These are phyloP conservation scores for Pantala flavescens DNA, from an alignment of 1,140 invertebrate genomes.

Conservation along the genomic window DNA sequence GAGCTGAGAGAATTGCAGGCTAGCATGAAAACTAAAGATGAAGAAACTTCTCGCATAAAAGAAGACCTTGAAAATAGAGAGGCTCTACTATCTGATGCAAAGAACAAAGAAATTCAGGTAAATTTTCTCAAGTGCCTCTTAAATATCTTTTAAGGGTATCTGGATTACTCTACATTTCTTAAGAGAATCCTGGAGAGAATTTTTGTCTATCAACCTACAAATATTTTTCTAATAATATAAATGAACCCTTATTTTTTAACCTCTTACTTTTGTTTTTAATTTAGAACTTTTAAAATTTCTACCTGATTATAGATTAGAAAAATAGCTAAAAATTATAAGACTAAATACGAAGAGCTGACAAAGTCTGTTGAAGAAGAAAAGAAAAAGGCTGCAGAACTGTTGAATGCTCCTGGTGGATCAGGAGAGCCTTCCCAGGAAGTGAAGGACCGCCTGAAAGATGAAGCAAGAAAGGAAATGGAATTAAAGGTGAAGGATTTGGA, in stretches of 20 bases:
- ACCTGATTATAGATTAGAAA: constrained; percentile 54
- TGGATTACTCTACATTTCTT: constrained; percentile 12
- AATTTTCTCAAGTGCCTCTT: constrained; percentile 19
- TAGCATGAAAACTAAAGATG: constrained; percentile 42
- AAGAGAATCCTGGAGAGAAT: neutral
- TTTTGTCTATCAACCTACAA: too few species aligned
- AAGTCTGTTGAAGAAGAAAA: constrained; percentile 53
- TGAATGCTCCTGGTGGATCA: constrained; percentile 31
- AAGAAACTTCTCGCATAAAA: constrained; percentile 48
- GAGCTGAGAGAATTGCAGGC: constrained; percentile 44
- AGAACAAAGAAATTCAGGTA: constrained; percentile 58
- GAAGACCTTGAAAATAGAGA: constrained; percentile 61
- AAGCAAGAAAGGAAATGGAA: constrained; percentile 39
- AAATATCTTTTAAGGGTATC: constrained; percentile 12
- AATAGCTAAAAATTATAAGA: constrained; percentile 88
- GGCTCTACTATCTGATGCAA: constrained; percentile 55
- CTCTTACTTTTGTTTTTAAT: too few species aligned
- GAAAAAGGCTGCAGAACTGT: constrained; percentile 39
- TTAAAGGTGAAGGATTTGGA: constrained; percentile 39
- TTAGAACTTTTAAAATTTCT: too few species aligned
- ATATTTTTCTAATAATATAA: too few species aligned
- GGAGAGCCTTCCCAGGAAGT: neutral
- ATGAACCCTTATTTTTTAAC: too few species aligned
- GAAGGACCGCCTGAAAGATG: constrained; percentile 23
- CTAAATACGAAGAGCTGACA: constrained; percentile 62